Conservation (phyloP, 2,797 vertebrate species). For the Sebastes vulpes region DNA sequence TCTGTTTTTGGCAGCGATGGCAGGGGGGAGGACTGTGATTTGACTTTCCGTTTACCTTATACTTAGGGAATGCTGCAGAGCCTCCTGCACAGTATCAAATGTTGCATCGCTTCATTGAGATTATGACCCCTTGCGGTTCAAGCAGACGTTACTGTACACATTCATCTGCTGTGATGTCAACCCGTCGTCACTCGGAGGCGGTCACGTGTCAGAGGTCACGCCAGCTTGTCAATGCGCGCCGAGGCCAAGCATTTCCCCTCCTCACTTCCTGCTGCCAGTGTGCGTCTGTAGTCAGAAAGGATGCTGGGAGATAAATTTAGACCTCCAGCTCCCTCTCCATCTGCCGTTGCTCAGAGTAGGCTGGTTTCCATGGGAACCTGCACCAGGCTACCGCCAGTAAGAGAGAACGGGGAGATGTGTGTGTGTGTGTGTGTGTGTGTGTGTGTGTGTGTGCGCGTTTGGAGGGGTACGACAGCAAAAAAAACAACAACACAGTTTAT, state of each 20-base stretch:
- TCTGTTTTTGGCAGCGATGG: neutral
- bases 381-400: slow-evolving; percentile 82
- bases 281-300: slow-evolving; percentile 86
- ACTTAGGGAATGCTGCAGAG: slow-evolving; percentile 17
- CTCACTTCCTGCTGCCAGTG: slow-evolving; percentile 84
- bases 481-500: slow-evolving; percentile 65
- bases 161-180: slow-evolving; percentile 25
- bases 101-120: neutral
- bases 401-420: slow-evolving; percentile 57
- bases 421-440: neutral
- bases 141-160: neutral
- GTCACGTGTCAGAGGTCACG: slow-evolving; percentile 71
- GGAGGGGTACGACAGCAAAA: slow-evolving; percentile 42
- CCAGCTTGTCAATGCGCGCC: slow-evolving; percentile 66
- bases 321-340: slow-evolving; percentile 89
- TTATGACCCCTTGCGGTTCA: neutral
- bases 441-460: neutral
- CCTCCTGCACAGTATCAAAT: neutral
- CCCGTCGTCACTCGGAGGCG: neutral
- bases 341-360: slow-evolving; percentile 88
- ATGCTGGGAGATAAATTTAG: slow-evolving; percentile 91
- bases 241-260: slow-evolving; percentile 66
- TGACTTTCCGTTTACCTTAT: slow-evolving; percentile 45
- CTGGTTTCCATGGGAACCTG: slow-evolving; percentile 89
- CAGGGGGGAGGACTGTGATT: neutral